Evolutionary conservation across 2,113 vertebrate genomes (phyloP).

Genomic region (Pholis gunnellus): DNA sequence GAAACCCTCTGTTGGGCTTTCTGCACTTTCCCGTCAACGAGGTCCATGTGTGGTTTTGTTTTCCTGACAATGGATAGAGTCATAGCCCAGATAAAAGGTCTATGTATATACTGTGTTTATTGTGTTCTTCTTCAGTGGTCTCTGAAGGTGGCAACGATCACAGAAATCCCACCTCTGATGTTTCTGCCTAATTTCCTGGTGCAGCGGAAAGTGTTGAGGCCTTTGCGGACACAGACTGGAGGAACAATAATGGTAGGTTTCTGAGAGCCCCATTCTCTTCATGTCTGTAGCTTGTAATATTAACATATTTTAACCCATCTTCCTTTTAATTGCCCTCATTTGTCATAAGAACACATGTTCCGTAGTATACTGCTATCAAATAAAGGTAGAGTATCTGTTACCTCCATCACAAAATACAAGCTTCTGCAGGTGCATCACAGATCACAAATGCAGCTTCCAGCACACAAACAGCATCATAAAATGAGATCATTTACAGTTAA

Average conservation of each 20-base stretch:
- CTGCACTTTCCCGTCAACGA: not conserved
- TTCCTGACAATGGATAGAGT: not conserved
- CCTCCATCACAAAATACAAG: not conserved
- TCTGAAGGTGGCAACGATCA: slow-evolving; percentile 93
- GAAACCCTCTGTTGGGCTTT: slow-evolving; percentile 2
- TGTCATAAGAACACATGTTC: not conserved
- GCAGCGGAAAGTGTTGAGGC: slow-evolving; percentile 93
- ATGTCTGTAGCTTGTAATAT: not conserved
- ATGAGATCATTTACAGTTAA: not conserved
- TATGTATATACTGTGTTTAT: not conserved
- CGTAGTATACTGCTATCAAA: not conserved
- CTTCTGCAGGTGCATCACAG: not conserved
- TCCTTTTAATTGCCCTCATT: not conserved
- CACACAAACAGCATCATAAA: not conserved
- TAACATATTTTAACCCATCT: not conserved
- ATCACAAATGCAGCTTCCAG: not conserved
- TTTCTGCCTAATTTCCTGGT: slow-evolving; percentile 96
- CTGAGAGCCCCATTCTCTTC: slow-evolving; percentile 13
- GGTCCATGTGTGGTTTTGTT: slow-evolving; percentile 27
- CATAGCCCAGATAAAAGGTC: not conserved
- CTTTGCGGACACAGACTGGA: slow-evolving; percentile 93
- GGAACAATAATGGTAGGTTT: slow-evolving; percentile 95
- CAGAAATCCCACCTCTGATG: slow-evolving; percentile 94
- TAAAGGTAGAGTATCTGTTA: not conserved
- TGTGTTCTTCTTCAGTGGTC: slow-evolving; percentile 88